Evolutionary conservation across 2,797 vertebrate species (phyloP).

Genomic region (Malacoctenus gilli): DNA sequence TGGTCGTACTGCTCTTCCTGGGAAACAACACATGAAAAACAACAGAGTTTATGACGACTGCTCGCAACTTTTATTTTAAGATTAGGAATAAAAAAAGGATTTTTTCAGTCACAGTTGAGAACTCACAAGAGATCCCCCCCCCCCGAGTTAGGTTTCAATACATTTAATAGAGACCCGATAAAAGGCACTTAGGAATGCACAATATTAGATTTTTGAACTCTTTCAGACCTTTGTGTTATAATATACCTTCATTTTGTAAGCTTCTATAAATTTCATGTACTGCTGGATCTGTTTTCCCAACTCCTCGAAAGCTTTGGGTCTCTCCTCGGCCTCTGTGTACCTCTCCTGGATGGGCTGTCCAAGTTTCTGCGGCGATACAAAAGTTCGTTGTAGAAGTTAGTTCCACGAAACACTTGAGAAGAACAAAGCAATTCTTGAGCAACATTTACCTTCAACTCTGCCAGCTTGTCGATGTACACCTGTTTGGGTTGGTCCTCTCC

Average conservation of each 20-base stretch:
- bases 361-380: constrained; percentile 78
- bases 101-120: too few relatives aligned
- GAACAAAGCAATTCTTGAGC: background rate
- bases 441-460: constrained; percentile 89
- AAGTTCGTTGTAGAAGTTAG: constrained; percentile 9
- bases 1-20: constrained; percentile 97
- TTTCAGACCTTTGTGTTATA: too few relatives aligned
- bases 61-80: too few relatives aligned
- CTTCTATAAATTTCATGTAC: constrained; percentile 94
- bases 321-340: constrained; percentile 91
- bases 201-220: too few relatives aligned
- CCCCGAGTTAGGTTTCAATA: too few relatives aligned
- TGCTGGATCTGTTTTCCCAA: constrained; percentile 95
- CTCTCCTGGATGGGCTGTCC: constrained; percentile 93
- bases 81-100: too few relatives aligned
- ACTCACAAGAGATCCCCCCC: too few relatives aligned
- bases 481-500: constrained; percentile 98
- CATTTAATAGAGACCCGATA: too few relatives aligned
- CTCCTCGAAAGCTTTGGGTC: constrained; percentile 95
- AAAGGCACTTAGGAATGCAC: too few relatives aligned
- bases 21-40: constrained; percentile 13
- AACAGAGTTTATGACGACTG: too few relatives aligned
- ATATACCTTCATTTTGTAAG: constrained; percentile 93
- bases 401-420: background rate
- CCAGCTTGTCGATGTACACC: constrained; percentile 95